phyloP scores from a whole-genome alignment of 2,888 invertebrate genomes.

The Villa cingulata region DNA sequence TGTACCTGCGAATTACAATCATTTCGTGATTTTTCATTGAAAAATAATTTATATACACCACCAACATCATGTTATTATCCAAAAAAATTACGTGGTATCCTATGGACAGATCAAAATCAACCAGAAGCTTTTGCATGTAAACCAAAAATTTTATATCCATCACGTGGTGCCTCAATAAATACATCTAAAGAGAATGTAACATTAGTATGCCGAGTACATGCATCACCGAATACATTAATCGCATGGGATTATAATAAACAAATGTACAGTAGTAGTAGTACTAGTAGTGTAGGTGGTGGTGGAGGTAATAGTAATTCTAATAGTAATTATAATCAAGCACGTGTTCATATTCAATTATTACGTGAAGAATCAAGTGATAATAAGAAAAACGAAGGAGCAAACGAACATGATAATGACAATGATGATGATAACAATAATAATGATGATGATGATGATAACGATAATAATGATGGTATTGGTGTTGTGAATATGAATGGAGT shows the following conservation, averaged over 20 bases:
- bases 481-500: background rate
- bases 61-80: conserved; percentile 63
- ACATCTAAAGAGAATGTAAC: conserved; percentile 55
- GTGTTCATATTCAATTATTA: conserved; percentile 25
- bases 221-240: conserved; percentile 62
- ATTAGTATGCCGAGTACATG: conserved; percentile 58
- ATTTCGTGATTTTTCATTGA: conserved; percentile 63
- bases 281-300: background rate
- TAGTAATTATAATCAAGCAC: conserved; percentile 15
- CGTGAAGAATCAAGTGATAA: conserved; percentile 19
- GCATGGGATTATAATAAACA: conserved; percentile 53
- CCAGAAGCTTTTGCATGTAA: conserved; percentile 67
- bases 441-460: background rate
- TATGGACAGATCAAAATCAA: conserved; percentile 52
- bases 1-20: conserved; percentile 74
- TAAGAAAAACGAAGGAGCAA: conserved; percentile 25
- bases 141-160: conserved; percentile 57
- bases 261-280: conserved; percentile 16
- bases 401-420: conserved; percentile 20
- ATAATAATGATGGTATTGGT: too few relatives aligned
- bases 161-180: conserved; percentile 43
- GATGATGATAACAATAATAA: too few relatives aligned
- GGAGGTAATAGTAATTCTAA: too few relatives aligned
- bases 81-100: conserved; percentile 47
- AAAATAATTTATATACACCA: conserved; percentile 59